Conservation (phyloP, 2,888 invertebrate species). For the Orchestes rusci region DNA sequence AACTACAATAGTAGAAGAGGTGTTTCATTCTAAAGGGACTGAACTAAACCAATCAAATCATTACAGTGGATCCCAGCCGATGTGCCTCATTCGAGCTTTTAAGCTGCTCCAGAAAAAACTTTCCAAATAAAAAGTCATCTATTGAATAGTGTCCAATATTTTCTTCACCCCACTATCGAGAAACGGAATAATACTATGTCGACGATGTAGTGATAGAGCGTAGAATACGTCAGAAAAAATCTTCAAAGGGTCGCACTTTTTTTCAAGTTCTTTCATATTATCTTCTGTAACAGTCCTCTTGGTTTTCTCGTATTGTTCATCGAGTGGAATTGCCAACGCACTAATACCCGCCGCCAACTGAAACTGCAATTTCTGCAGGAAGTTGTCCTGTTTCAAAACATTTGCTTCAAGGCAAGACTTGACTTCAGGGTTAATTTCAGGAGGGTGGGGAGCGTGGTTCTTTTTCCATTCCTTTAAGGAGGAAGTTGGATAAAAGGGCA, state of each 20-base stretch:
- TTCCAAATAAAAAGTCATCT: conserved; percentile 14
- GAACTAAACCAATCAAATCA: too few relatives aligned
- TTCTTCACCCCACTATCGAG: conserved; percentile 14
- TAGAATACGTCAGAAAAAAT: conserved; percentile 8
- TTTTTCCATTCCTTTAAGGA: conserved; percentile 14
- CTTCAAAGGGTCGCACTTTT: conserved; percentile 5
- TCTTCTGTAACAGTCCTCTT: conserved; percentile 11
- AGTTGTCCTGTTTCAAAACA: conserved; percentile 6
- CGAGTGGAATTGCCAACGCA: conserved; percentile 10
- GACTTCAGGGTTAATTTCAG: conserved; percentile 12
- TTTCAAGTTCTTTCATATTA: conserved; percentile 5
- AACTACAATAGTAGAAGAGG: too few relatives aligned
- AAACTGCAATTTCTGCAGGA: conserved; percentile 9
- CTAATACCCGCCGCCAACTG: conserved; percentile 15
- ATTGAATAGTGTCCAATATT: conserved; percentile 12
- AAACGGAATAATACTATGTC: too few relatives aligned
- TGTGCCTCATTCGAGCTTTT: conserved; percentile 15
- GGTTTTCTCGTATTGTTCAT: conserved; percentile 13
- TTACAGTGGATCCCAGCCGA: conserved; percentile 10
- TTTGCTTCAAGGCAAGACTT: conserved; percentile 15
- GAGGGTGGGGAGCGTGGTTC: conserved; percentile 11
- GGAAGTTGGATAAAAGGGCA: conserved; percentile 1
- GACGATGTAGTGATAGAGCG: conserved; percentile 9
- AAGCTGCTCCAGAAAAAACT: conserved; percentile 10
- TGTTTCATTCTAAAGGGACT: too few relatives aligned